Conservation (phyloP, 2,797 vertebrate species). For the Heteromormyrus szaboi region DNA sequence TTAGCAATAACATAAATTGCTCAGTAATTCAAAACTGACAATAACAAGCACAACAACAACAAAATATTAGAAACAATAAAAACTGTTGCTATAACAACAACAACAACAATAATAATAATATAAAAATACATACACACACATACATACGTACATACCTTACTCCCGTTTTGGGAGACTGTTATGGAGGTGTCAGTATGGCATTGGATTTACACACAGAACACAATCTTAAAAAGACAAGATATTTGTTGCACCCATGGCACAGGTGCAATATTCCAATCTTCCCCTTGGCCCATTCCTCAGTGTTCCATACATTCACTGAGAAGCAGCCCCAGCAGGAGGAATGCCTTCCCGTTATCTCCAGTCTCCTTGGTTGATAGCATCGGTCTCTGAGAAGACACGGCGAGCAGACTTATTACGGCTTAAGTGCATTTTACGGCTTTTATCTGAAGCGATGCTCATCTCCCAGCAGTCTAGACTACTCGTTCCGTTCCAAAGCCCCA, state of each 20-base stretch:
- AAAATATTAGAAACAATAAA: background rate
- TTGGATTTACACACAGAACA: background rate
- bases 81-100: background rate
- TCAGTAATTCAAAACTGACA: background rate
- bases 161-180: background rate
- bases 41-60: background rate
- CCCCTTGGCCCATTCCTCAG: background rate
- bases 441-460: slow-evolving; percentile 60
- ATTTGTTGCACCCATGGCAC: background rate
- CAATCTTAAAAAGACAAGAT: background rate
- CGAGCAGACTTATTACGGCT: slow-evolving; percentile 62
- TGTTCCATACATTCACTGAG: slow-evolving; percentile 26
- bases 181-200: background rate
- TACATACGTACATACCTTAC: background rate
- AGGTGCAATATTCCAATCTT: background rate
- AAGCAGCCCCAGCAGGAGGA: slow-evolving; percentile 47
- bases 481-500: slow-evolving; percentile 34
- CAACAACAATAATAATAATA: background rate
- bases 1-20: background rate
- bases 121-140: background rate
- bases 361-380: slow-evolving; percentile 61
- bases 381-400: slow-evolving; percentile 59
- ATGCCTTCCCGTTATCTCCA: slow-evolving; percentile 49
- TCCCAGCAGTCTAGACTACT: slow-evolving; percentile 30
- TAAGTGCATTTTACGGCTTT: slow-evolving; percentile 52